Evolutionary conservation across 2,797 vertebrate species (phyloP).

Genomic region (Spheniscus humboldti): DNA sequence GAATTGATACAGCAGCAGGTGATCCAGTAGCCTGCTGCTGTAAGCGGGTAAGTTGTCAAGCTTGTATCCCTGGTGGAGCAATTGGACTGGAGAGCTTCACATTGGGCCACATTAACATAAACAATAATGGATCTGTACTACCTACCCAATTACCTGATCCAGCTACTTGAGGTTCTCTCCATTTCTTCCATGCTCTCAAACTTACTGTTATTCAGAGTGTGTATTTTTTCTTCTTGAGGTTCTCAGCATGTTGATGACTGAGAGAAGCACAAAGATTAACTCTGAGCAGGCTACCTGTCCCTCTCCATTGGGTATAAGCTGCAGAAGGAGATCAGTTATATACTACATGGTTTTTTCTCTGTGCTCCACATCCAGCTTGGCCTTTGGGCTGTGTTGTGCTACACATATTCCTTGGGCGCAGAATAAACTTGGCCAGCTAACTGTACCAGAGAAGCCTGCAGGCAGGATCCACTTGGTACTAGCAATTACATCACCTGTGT

Average conservation of each 20-base stretch:
- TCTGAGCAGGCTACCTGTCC: not conserved
- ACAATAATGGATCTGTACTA: not conserved
- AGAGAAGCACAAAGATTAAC: not conserved
- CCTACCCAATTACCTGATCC: not conserved
- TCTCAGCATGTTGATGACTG: not conserved
- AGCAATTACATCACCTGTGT: not conserved
- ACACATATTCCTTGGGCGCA: not conserved
- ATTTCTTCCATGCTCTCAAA: not conserved
- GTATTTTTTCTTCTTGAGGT: not conserved
- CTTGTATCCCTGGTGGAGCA: not conserved
- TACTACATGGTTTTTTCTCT: not conserved
- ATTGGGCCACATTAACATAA: not conserved
- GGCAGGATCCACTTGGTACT: not conserved
- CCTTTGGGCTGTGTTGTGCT: not conserved
- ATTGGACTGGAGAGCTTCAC: not conserved
- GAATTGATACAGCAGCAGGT: not conserved
- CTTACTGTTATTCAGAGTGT: not conserved
- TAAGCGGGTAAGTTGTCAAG: not conserved
- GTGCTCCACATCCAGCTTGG: not conserved
- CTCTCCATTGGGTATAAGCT: not conserved
- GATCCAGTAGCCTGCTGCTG: not conserved
- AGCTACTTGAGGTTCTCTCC: not conserved
- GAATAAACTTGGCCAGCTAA: not conserved
- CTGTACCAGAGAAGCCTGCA: not conserved
- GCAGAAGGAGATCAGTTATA: not conserved